Evolutionary conservation across 2,888 invertebrate genomes (phyloP).

Genomic region (Thumatha senex): DNA sequence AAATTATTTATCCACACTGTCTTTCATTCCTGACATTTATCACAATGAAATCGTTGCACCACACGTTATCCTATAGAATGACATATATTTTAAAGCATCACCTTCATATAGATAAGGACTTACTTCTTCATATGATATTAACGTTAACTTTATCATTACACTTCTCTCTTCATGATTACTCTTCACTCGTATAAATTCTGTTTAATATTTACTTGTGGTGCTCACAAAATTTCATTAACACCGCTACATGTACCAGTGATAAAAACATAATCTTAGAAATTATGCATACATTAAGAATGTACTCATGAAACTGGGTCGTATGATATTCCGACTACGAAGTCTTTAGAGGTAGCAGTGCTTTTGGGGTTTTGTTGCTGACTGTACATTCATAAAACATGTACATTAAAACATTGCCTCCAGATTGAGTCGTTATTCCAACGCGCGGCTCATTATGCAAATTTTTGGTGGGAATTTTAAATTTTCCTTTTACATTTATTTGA

Average conservation of each 20-base stretch:
- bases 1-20: too few species aligned
- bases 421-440: slow-evolving; percentile 61
- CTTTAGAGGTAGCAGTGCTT: not conserved
- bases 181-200: slow-evolving; percentile 21
- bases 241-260: slow-evolving; percentile 26
- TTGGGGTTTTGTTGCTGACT: slow-evolving; percentile 11
- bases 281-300: slow-evolving; percentile 13
- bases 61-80: too few species aligned
- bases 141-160: slow-evolving; percentile 2
- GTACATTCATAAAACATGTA: slow-evolving; percentile 43
- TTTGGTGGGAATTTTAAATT: slow-evolving; percentile 60
- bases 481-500: slow-evolving; percentile 68
- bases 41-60: too few species aligned
- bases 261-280: slow-evolving; percentile 24
- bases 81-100: too few species aligned
- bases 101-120: not conserved
- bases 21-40: too few species aligned
- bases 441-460: slow-evolving; percentile 67
- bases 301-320: slow-evolving; percentile 7
- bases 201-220: slow-evolving; percentile 30
- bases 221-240: slow-evolving; percentile 22
- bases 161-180: slow-evolving; percentile 19
- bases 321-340: slow-evolving; percentile 5
- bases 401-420: slow-evolving; percentile 43
- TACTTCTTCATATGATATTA: slow-evolving; percentile 23